Evolutionary conservation across 2,888 invertebrate species (phyloP).

Genomic region (Globia sparganii): DNA sequence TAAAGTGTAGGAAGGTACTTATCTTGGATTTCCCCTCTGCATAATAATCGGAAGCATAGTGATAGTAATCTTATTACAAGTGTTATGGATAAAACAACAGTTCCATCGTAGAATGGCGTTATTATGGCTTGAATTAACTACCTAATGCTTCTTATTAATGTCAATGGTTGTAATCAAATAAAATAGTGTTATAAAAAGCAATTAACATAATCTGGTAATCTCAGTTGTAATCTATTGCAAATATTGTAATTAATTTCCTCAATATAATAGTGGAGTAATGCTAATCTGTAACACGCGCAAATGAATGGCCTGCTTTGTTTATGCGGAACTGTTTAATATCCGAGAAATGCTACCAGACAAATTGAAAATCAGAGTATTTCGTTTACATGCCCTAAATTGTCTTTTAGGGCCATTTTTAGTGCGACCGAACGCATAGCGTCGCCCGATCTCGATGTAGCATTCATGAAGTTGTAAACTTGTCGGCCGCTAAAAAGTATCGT

Average conservation of each 20-base stretch:
- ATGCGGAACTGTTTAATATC: too few species aligned
- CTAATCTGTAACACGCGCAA: constrained; percentile 21
- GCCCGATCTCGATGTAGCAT: too few species aligned
- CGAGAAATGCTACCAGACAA: too few species aligned
- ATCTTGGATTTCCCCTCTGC: background rate
- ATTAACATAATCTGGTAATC: constrained; percentile 19
- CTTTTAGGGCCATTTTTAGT: too few species aligned
- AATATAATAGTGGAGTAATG: background rate
- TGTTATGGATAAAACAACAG: constrained; percentile 13
- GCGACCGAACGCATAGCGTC: too few species aligned
- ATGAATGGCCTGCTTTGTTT: background rate
- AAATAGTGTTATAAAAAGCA: background rate
- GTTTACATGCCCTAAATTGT: too few species aligned
- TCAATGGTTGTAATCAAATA: constrained; percentile 7
- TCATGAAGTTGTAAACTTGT: too few species aligned
- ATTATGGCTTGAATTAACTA: background rate
- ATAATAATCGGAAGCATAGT: constrained; percentile 25
- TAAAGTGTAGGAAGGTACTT: background rate
- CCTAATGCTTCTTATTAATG: constrained; percentile 27
- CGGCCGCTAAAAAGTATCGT: too few species aligned
- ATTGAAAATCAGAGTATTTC: too few species aligned
- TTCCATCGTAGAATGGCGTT: background rate
- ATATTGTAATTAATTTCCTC: constrained; percentile 35
- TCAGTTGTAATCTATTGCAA: constrained; percentile 28
- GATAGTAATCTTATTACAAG: constrained; percentile 10